Percentiles rank a stretch among this genome's conserved stretches.
phyloP scores from a whole-genome alignment of 1,140 invertebrate species.

The Eriocheir sinensis region DNA sequence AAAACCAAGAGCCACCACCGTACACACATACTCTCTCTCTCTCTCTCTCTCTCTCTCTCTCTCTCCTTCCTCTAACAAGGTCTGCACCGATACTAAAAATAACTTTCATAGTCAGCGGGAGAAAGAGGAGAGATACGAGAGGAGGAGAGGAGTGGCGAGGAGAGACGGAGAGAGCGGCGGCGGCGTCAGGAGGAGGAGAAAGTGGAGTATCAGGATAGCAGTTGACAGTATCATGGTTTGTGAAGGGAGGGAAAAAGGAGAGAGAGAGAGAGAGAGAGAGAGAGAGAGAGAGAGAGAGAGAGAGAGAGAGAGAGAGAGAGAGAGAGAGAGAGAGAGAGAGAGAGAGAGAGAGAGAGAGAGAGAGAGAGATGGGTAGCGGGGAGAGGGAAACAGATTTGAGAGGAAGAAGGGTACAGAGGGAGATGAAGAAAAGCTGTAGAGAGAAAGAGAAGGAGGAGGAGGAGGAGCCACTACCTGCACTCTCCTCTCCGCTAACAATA shows the following conservation, averaged over 20 bases:
- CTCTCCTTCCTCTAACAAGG: conserved; percentile 21
- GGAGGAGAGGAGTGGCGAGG: not conserved
- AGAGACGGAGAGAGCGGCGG: not conserved
- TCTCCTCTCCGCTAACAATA: conserved; percentile 7
- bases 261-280: not conserved
- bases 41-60: not conserved
- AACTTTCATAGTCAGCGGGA: not conserved
- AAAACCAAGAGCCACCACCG: not conserved
- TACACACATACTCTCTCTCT: not conserved
- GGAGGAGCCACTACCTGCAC: conserved; percentile 18
- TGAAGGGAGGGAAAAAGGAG: not conserved
- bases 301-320: not conserved
- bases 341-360: not conserved
- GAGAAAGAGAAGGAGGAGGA: conserved; percentile 8
- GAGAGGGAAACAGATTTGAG: too few species aligned
- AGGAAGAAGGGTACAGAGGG: not conserved
- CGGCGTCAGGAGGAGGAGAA: not conserved
- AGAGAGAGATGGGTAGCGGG: not conserved
- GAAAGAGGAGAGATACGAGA: not conserved
- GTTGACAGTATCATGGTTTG: not conserved
- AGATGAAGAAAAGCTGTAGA: too few species aligned
- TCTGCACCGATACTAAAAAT: conserved; percentile 3
- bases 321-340: not conserved
- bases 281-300: not conserved
- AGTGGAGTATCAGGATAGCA: not conserved